phyloP scores from a whole-genome alignment of 2,888 invertebrate genomes.

The Philhelius pedissequus region DNA sequence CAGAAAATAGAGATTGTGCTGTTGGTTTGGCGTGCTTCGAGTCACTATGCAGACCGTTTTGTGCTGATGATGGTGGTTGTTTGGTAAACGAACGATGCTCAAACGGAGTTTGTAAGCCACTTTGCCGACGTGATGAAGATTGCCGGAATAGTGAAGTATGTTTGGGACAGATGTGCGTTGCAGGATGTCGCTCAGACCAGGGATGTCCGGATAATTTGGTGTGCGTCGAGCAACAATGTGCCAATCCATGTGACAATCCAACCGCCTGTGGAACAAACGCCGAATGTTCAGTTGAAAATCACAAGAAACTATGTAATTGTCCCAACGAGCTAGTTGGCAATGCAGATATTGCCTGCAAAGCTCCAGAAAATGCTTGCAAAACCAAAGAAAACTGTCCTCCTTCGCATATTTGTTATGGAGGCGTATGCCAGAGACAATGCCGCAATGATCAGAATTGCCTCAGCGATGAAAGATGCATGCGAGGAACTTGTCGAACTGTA shows the following conservation, averaged over 20 bases:
- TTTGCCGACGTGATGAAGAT: constrained; percentile 91
- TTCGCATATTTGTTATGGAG: constrained; percentile 88
- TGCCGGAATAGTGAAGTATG: constrained; percentile 93
- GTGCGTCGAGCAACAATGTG: constrained; percentile 90
- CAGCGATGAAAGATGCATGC: constrained; percentile 91
- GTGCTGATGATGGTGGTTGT: constrained; percentile 87
- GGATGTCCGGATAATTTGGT: constrained; percentile 86
- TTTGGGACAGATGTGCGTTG: constrained; percentile 87
- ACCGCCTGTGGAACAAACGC: constrained; percentile 92
- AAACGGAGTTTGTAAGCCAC: constrained; percentile 89
- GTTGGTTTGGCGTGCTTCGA: constrained; percentile 86
- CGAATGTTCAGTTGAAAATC: constrained; percentile 84
- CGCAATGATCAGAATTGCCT: constrained; percentile 90
- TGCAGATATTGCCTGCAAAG: constrained; percentile 86
- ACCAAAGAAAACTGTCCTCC: constrained; percentile 84
- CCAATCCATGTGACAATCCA: constrained; percentile 87
- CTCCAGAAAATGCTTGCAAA: constrained; percentile 83
- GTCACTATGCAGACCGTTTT: constrained; percentile 87
- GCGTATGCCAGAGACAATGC: constrained; percentile 88
- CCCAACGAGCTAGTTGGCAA: constrained; percentile 86
- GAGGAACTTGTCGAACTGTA: constrained; percentile 89
- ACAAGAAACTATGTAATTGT: constrained; percentile 87
- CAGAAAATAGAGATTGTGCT: constrained; percentile 87
- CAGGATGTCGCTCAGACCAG: constrained; percentile 89
- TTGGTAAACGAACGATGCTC: constrained; percentile 86